A percentile compares a stretch with the other conserved stretches of the same genome.
phyloP scores from a whole-genome alignment of 2,113 vertebrate genomes.

The Benitochromis conjunctus region DNA sequence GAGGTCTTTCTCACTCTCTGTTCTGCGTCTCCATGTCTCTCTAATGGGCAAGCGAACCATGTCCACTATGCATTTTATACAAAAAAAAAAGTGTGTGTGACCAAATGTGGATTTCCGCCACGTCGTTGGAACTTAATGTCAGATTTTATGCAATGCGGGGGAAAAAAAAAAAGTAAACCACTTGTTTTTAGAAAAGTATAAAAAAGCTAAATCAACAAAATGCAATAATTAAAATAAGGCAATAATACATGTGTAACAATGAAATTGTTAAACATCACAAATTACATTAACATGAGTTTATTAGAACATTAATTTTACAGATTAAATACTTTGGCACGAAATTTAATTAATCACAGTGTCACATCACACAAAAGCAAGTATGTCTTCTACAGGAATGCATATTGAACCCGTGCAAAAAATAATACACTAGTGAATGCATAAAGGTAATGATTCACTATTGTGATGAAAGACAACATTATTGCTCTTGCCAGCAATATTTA shows the following conservation, averaged over 20 bases:
- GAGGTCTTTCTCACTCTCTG: conserved; percentile 36
- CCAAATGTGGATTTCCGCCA: background rate
- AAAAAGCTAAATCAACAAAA: background rate
- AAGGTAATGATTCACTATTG: conserved; percentile 55
- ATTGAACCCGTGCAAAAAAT: conserved; percentile 22
- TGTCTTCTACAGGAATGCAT: background rate
- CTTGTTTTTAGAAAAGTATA: background rate
- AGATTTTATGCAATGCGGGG: background rate
- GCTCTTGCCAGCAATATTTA: conserved; percentile 68
- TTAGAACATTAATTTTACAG: background rate
- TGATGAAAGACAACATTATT: conserved; percentile 68
- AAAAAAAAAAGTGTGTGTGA: background rate
- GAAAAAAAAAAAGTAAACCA: background rate
- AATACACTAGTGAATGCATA: conserved; percentile 19
- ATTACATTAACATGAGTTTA: background rate
- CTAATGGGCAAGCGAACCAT: background rate
- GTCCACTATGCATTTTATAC: background rate
- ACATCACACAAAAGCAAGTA: conserved; percentile 4
- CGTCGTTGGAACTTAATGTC: background rate
- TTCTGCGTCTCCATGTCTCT: background rate
- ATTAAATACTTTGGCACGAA: background rate
- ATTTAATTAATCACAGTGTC: conserved; percentile 1
- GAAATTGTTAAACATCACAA: background rate
- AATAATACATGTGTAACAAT: background rate
- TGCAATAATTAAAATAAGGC: background rate